These are phyloP conservation scores for Rotaria sp. DNA, from an alignment of 2,888 invertebrate species.

Conservation along the genomic window DNA sequence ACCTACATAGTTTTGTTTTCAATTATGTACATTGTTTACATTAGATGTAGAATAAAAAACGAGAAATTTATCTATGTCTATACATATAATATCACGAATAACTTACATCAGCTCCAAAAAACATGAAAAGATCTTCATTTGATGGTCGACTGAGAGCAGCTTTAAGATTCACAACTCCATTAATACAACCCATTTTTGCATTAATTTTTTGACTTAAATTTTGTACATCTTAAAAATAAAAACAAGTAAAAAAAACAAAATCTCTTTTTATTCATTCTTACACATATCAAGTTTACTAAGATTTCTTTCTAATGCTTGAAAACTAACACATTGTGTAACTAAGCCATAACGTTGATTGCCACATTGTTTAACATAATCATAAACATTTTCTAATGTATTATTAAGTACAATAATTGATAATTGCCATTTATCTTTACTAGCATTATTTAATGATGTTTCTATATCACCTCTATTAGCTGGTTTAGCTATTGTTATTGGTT, in stretches of 20 bases:
- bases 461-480: not conserved
- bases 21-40: too few species aligned
- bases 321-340: constrained; percentile 18
- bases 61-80: too few species aligned
- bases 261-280: not conserved
- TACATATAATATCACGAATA: too few species aligned
- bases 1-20: too few species aligned
- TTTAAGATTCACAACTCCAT: constrained; percentile 5
- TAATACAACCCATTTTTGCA: constrained; percentile 21
- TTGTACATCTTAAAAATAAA: not conserved
- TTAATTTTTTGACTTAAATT: constrained; percentile 22
- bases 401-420: not conserved
- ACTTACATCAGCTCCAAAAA: constrained; percentile 21
- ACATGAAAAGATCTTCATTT: constrained; percentile 10
- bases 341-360: constrained; percentile 24
- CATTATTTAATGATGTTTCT: not conserved
- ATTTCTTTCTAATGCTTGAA: constrained; percentile 7
- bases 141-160: not conserved
- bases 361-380: constrained; percentile 25
- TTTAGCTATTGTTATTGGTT: not conserved
- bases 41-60: too few species aligned
- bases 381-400: not conserved
- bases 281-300: constrained; percentile 11
- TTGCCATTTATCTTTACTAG: not conserved
- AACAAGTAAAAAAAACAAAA: not conserved